Base-by-base conservation (phyloP, 2,113 vertebrate species). In the Myodes glareolus region DNA sequence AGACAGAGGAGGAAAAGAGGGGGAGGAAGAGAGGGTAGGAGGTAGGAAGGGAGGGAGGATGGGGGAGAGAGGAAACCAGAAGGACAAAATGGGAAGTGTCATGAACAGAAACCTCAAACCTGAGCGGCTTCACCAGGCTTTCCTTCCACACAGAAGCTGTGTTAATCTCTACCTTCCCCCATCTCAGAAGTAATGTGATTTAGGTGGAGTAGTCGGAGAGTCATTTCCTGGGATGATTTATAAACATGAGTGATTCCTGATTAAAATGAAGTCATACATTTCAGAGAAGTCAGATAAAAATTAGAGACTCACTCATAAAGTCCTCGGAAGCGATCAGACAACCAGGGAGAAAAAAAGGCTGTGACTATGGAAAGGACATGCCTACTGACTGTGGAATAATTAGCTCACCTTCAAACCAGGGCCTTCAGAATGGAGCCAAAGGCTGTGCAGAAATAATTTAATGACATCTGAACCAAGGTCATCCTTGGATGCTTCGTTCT, bases 221-320 rank as follows among this genome's bases (percentile, higher is more conserved):
- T 90, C 31, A 84, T 16, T 88, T 87, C 16, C 17, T 58, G 61
- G 76, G 19, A 52, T 92, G 78, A 88, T 96, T 92, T 94, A 92
- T 81, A 95, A 95, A 90, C 78, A 73, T 42, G 33, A n/a, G n/a
- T 80, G 80, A 76, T 92, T 88, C 33, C 91, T 70, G 61, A 87
- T 90, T 81, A 68, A 96, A 95, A 97, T 96, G 94, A 95, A 97
- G 50, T 42, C 85, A 88, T 68, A 80, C n/a, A 68, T 91, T 88
- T 81, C 52, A 72, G 23, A 96, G 80, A 96, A 94, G 85, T 90
- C 61, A 96, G 45, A 73, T 92, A 85, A 82, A 88, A 96, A 33
- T 58, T 67, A 94, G 63, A 42, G 21, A 73, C 67, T 92, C 72
- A 81, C 88, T 97, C 77, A 67, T 5, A 94, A 96, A 93, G 45